Conservation (phyloP, 2,113 vertebrate species). For the Festucalex cinctus region DNA sequence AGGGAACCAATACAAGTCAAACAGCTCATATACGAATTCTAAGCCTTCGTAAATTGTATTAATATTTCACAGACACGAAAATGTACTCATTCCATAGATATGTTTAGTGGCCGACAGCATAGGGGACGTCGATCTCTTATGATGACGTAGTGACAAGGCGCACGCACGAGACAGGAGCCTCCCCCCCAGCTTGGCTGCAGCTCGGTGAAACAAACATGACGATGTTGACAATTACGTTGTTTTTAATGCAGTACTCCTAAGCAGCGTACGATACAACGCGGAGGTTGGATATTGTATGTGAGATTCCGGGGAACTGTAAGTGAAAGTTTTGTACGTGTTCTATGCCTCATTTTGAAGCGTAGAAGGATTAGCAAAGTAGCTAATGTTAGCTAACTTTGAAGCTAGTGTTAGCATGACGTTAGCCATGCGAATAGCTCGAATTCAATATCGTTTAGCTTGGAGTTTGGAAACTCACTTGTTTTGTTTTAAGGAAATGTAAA, state of each 20-base stretch:
- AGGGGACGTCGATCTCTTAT: not conserved
- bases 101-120: not conserved
- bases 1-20: not conserved
- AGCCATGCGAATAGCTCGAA: constrained; percentile 36
- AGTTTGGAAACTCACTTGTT: not conserved
- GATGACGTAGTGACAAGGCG: constrained; percentile 36
- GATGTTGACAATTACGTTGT: constrained; percentile 32
- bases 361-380: constrained; percentile 17
- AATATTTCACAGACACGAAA: not conserved
- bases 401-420: constrained; percentile 40
- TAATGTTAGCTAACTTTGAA: constrained; percentile 26
- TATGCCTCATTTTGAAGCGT: not conserved
- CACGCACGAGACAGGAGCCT: constrained; percentile 7
- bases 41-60: not conserved
- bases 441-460: not conserved
- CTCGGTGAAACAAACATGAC: constrained; percentile 51
- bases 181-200: constrained; percentile 14
- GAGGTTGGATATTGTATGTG: constrained; percentile 5
- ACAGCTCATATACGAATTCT: not conserved
- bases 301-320: constrained; percentile 32
- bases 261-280: not conserved
- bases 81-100: not conserved
- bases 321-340: constrained; percentile 1
- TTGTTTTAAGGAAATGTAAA: not conserved
- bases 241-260: constrained; percentile 10